Percentiles rank a stretch among this genome's conserved stretches.
Conservation (phyloP, 2,113 vertebrate species). For the Microtus ochrogaster region DNA sequence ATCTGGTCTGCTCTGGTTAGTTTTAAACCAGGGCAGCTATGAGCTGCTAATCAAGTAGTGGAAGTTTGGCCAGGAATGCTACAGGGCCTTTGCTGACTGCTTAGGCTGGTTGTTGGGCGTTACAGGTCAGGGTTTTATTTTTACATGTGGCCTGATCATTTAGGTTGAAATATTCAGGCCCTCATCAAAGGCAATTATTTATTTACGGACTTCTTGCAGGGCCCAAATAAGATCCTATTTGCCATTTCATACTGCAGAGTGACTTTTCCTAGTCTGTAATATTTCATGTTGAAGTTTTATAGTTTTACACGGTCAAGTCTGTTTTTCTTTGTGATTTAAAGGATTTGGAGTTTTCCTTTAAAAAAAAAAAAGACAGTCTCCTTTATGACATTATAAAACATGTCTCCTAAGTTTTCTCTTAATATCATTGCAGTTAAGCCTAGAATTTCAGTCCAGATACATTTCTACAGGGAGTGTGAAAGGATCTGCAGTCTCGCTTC, state of each 20-base stretch:
- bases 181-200: constrained; percentile 25
- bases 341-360: neutral
- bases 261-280: neutral
- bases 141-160: neutral
- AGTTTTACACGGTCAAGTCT: neutral
- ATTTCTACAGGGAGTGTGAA: constrained; percentile 11
- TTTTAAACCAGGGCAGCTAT: neutral
- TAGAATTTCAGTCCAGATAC: constrained; percentile 18
- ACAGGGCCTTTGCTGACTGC: neutral
- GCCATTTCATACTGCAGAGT: neutral
- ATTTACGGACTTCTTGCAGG: constrained; percentile 13
- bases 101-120: neutral
- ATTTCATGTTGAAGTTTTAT: constrained; percentile 25
- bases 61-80: neutral
- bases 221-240: neutral
- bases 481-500: neutral
- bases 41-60: neutral
- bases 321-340: constrained; percentile 36
- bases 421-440: constrained; percentile 12
- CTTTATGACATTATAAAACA: constrained; percentile 10
- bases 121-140: neutral
- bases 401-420: neutral
- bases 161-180: neutral
- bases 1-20: neutral
- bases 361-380: neutral